phyloP scores from a whole-genome alignment of 2,113 vertebrate species.

The Rhynchopsitta pachyrhyncha region DNA sequence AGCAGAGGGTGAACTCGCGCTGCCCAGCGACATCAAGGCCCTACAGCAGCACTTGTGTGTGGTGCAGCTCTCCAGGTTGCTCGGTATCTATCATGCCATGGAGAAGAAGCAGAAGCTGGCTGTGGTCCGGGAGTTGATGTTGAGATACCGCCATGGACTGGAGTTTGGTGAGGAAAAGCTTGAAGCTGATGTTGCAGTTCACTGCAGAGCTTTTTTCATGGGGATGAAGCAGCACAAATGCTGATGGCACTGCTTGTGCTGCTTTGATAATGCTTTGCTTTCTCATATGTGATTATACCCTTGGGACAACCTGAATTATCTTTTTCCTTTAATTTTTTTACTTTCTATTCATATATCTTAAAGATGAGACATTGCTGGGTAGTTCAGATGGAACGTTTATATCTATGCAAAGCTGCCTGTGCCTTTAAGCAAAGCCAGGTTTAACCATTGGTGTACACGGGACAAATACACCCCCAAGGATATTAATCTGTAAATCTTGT shows the following conservation, averaged over 20 bases:
- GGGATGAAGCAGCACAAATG: not conserved
- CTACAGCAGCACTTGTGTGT: constrained; percentile 94
- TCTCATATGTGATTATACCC: not conserved
- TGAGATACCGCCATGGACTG: constrained; percentile 89
- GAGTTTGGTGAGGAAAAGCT: constrained; percentile 85
- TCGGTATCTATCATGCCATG: constrained; percentile 88
- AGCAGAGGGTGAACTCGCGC: constrained; percentile 74
- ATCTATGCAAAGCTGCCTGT: not conserved
- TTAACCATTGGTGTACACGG: not conserved
- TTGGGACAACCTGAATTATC: not conserved
- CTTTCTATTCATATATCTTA: not conserved
- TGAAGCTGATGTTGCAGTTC: not conserved
- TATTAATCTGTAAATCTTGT: not conserved
- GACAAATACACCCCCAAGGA: not conserved
- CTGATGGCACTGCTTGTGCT: rapidly evolving
- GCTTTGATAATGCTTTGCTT: not conserved
- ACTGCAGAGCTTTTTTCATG: not conserved
- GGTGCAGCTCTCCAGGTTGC: constrained; percentile 86
- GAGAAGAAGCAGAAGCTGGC: constrained; percentile 81
- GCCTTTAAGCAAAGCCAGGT: not conserved
- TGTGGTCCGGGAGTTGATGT: constrained; percentile 85
- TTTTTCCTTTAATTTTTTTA: not conserved
- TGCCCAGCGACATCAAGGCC: constrained; percentile 86
- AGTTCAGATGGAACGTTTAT: not conserved
- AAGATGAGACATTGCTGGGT: not conserved